Base-by-base conservation (phyloP, 92 coral and sea anemone species). In the Zoanthus gigantus region DNA sequence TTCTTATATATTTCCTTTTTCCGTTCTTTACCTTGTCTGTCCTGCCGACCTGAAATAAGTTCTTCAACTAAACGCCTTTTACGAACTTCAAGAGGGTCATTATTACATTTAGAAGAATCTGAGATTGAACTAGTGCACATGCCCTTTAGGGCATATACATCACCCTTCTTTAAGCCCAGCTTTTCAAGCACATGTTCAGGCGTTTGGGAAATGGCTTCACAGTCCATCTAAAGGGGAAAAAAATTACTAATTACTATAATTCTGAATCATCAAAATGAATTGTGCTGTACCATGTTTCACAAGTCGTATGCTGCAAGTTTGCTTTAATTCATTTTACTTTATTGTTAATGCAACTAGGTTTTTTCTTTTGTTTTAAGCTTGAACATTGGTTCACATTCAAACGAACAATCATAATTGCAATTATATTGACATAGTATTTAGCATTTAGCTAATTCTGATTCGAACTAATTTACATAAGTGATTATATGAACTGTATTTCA, bases 1-100 rank as follows among this genome's bases (percentile, higher is more conserved):
- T 68, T 68, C 73, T 68, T 68, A 68, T 68, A 68, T 68, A 31
- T 68, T 68, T 68, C 73, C 73, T 68, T 68, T 68, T 68, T 68
- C 73, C 73, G 73, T 68, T 68, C 73, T 68, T 68, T 68, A 68
- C 73, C 73, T 68, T 68, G 73, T 68, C 73, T 68, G 73, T 68
- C 73, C 73, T 68, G 73, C 73, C 73, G 73, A 68, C 73, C 73
- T 68, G 73, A 68, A 32, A 68, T 68, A 68, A 68, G 73, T 68
- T 68, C 73, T 68, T 68, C 73, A 68, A 68, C 73, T 68, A 68
- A 68, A 68, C 73, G 73, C 73, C 73, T 68, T 68, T 68, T 68
- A 68, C 73, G 73, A 68, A 68, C 73, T 68, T 68, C 73, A 68
- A 68, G 73, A 68, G 73, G 73, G 73, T 68, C 73, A 68, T 68